phyloP scores from a whole-genome alignment of 1,140 invertebrate species.

The Dufourea novaeangliae region DNA sequence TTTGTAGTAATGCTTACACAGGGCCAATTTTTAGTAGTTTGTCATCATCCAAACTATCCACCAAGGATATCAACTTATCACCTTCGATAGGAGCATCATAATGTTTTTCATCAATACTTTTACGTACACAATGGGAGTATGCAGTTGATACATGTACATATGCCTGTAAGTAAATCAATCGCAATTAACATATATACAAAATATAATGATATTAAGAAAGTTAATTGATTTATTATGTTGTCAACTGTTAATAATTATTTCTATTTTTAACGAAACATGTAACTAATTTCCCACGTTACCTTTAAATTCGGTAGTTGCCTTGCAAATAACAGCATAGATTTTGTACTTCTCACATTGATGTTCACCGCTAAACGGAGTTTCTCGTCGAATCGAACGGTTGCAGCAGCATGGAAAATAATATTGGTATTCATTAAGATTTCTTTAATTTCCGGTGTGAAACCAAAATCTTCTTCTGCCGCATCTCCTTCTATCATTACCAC shows the following conservation, averaged over 20 bases:
- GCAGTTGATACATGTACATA: constrained; percentile 85
- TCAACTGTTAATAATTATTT: constrained; percentile 39
- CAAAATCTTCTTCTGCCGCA: constrained; percentile 82
- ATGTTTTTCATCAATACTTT: constrained; percentile 84
- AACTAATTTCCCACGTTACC: constrained; percentile 73
- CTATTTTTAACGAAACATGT: background rate
- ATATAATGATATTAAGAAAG: too few relatives aligned
- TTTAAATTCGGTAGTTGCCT: constrained; percentile 86
- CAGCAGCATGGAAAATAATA: constrained; percentile 94
- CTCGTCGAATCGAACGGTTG: constrained; percentile 95
- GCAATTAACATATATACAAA: too few relatives aligned
- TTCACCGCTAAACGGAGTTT: constrained; percentile 84
- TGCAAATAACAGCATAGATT: constrained; percentile 83
- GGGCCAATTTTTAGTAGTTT: constrained; percentile 74
- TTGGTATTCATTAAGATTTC: constrained; percentile 80
- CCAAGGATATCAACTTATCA: constrained; percentile 78
- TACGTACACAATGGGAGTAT: constrained; percentile 85
- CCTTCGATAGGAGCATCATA: constrained; percentile 79
- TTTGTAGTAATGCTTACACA: constrained; percentile 70
- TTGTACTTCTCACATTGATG: constrained; percentile 85
- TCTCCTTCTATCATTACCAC: constrained; percentile 85
- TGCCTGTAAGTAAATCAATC: constrained; percentile 59
- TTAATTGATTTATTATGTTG: background rate
- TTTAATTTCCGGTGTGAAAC: constrained; percentile 82
- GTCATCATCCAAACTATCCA: constrained; percentile 77